These are phyloP conservation scores for Potamilus streckersoni DNA, from an alignment of 1,140 invertebrate genomes.

Conservation along the genomic window DNA sequence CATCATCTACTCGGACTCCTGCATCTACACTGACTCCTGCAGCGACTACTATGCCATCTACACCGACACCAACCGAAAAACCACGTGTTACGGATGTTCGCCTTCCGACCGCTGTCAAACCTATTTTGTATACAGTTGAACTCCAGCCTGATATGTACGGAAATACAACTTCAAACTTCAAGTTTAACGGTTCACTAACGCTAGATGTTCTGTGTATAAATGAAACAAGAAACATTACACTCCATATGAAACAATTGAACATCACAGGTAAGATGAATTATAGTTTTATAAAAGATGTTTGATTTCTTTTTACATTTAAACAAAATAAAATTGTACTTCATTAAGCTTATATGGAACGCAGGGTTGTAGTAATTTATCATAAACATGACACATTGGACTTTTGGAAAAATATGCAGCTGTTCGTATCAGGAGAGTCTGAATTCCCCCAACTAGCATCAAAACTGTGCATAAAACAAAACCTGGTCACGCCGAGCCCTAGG, in stretches of 20 bases:
- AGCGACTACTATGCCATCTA: slow-evolving; percentile 1
- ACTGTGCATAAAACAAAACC: too few relatives aligned
- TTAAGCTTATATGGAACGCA: too few relatives aligned
- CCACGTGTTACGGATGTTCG: slow-evolving; percentile 43
- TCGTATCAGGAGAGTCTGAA: too few relatives aligned
- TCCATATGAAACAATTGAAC: slow-evolving; percentile 72
- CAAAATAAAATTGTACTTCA: too few relatives aligned
- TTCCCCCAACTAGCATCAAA: too few relatives aligned
- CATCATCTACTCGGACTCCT: background rate
- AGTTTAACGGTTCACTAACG: slow-evolving; percentile 79
- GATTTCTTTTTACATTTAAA: too few relatives aligned
- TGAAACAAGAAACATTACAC: slow-evolving; percentile 75
- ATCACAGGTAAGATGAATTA: slow-evolving; percentile 25
- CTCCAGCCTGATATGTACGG: slow-evolving; percentile 64
- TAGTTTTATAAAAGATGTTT: too few relatives aligned
- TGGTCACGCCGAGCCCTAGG: too few relatives aligned
- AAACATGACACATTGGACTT: background rate
- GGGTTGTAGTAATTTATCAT: too few relatives aligned
- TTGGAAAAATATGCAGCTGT: too few relatives aligned
- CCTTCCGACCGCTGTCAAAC: slow-evolving; percentile 56
- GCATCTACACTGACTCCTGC: background rate
- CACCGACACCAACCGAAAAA: slow-evolving; percentile 2
- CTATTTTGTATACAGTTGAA: slow-evolving; percentile 61
- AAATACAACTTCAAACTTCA: slow-evolving; percentile 57
- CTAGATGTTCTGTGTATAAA: slow-evolving; percentile 75